Evolutionary conservation across 2,888 invertebrate species (phyloP).

Genomic region (Candidula unifasciata): DNA sequence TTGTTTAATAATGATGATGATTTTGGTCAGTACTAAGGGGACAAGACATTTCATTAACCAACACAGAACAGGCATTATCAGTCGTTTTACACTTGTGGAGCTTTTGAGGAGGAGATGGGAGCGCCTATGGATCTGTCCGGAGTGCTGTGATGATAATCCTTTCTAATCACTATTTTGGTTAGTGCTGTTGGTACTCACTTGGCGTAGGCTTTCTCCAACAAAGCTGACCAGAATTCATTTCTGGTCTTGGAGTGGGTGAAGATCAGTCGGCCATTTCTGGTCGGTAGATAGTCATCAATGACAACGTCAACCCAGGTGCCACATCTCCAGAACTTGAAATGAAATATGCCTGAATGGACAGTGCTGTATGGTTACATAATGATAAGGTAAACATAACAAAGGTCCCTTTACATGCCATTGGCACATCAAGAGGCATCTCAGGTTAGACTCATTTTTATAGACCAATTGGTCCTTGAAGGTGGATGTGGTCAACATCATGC

Average conservation of each 20-base stretch:
- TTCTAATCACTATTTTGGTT: background rate
- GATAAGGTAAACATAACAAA: no score
- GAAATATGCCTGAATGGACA: slow-evolving; percentile 81
- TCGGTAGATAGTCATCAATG: slow-evolving; percentile 80
- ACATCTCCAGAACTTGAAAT: slow-evolving; percentile 92
- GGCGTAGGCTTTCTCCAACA: slow-evolving; percentile 90
- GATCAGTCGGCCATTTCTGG: slow-evolving; percentile 83
- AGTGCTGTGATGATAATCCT: no score
- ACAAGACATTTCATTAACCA: no score
- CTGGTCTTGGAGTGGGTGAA: slow-evolving; percentile 81
- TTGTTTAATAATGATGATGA: background rate
- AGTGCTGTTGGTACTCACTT: slow-evolving; percentile 78
- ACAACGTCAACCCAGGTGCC: slow-evolving; percentile 87
- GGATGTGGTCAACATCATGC: no score
- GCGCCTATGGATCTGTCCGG: no score
- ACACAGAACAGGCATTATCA: no score
- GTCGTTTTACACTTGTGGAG: no score
- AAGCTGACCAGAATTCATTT: slow-evolving; percentile 86
- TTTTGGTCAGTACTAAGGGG: background rate
- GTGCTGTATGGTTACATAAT: background rate
- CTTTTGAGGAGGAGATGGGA: no score
- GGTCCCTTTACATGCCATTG: no score
- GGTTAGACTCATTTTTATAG: no score
- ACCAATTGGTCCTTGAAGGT: no score
- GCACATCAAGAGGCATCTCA: no score